Base-by-base conservation (phyloP, 1,140 invertebrate genomes). In the Brachionus rubens region DNA sequence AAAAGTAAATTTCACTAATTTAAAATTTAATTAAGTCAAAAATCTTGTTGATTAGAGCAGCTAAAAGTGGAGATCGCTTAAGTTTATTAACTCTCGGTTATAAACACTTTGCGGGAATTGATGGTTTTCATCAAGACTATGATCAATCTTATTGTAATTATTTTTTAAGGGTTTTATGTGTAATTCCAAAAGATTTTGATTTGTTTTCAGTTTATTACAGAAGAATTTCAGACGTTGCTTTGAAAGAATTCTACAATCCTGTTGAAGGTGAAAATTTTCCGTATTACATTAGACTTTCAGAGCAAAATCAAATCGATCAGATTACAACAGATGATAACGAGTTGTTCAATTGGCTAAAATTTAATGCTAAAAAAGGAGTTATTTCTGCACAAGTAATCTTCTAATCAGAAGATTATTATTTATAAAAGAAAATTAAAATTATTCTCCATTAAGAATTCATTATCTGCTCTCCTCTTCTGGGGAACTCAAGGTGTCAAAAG, bases 261-360 rank as follows among this genome's bases (percentile, higher is more conserved):
- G 14, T 10, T 7, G 5, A 26, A 33, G 30, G n/a, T 65, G 59
- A 65, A 65, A 33, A 56, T n/a, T 28, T 28, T 56, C 24, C 24
- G 5, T 9, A 14, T 3, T 10, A 19, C 7, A 36, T 65, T 21
- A 3, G 26, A 1, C 19, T 36, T 21, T 41, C 16, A 21, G 10
- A 36, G 3, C 2, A 62, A 62, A 4, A 33, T 26, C 0, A 33
- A 12, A 36, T 21, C 33, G 10, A 65, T 36, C 1, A 5, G 7
- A 36, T 40, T 1, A 16, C 30, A 3, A 33, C 16, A 36, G 59
- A 65, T 10, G 16, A 24, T 26, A 43, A 30, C 19, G 59, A 65
- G 12, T 36, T 33, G 9, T 65, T 41, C 14, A 14, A 65, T 65
- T 65, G 59, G 59, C 10, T 65, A 19, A 65, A 65, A 26, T 33